Evolutionary conservation across 2,113 vertebrate species (phyloP).

Genomic region (Catharus minimus): DNA sequence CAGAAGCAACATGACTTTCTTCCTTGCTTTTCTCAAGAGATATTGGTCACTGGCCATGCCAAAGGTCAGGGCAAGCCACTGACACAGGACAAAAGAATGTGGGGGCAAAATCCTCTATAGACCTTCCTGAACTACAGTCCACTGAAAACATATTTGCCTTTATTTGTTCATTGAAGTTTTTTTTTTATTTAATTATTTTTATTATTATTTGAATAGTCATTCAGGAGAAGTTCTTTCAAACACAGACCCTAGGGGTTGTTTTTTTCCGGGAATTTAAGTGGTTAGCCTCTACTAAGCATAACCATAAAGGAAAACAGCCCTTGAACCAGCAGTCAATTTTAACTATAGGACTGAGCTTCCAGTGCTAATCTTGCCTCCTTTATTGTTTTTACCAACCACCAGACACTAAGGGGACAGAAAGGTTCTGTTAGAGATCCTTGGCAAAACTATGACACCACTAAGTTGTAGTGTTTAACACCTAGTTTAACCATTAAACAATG

Average conservation of each 20-base stretch:
- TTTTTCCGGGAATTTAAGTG: neutral
- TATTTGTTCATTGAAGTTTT: neutral
- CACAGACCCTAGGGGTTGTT: neutral
- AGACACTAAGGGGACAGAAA: neutral
- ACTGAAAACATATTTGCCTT: neutral
- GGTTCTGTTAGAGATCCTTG: neutral
- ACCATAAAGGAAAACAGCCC: neutral
- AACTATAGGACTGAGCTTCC: neutral
- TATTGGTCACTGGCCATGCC: neutral
- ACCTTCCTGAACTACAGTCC: neutral
- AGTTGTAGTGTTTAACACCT: neutral
- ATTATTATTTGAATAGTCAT: neutral
- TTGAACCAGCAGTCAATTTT: rapidly evolving
- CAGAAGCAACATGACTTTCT: neutral
- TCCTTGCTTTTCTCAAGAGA: neutral
- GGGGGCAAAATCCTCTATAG: neutral
- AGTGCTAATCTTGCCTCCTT: neutral
- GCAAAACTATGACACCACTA: neutral
- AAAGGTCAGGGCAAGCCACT: neutral
- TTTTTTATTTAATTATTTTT: no score
- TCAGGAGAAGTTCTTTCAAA: neutral
- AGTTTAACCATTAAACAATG: neutral
- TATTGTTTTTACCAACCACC: neutral
- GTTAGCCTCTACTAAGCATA: neutral
- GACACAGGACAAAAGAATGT: neutral